These are phyloP conservation scores for Steinernema carpocapsae DNA, from an alignment of 2,888 invertebrate genomes.

Conservation along the genomic window DNA sequence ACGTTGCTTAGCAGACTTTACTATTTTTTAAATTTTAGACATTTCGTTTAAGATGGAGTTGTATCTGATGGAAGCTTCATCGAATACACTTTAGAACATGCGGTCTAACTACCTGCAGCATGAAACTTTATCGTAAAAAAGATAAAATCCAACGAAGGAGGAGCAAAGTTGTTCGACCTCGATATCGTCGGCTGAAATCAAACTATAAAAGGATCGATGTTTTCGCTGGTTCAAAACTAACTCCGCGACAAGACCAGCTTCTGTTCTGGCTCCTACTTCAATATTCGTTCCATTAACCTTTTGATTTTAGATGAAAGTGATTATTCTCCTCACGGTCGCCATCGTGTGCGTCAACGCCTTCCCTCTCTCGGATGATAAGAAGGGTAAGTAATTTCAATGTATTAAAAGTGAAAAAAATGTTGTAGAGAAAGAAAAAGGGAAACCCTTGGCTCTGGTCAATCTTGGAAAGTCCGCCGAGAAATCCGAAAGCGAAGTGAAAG, in stretches of 20 bases:
- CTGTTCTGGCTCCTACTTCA: neutral
- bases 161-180: slow-evolving; percentile 29
- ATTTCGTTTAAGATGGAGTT: no score
- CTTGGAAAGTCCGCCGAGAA: slow-evolving; percentile 24
- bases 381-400: neutral
- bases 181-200: neutral
- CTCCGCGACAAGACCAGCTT: no score
- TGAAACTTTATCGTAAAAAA: neutral
- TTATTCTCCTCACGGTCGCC: slow-evolving; percentile 5
- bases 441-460: slow-evolving; percentile 18
- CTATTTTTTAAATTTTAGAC: no score
- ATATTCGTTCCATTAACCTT: neutral
- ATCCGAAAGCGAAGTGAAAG: neutral
- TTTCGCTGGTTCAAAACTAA: neutral
- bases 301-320: slow-evolving; percentile 13
- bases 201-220: slow-evolving; percentile 22
- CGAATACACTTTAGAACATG: no score
- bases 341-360: neutral
- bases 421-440: slow-evolving; percentile 2
- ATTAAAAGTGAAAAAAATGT: neutral
- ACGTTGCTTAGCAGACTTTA: no score
- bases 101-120: no score
- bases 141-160: slow-evolving; percentile 24
- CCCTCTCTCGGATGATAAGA: slow-evolving; percentile 10
- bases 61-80: no score